phyloP scores from a whole-genome alignment of 2,113 vertebrate genomes.

The Turdus rufiventris region DNA sequence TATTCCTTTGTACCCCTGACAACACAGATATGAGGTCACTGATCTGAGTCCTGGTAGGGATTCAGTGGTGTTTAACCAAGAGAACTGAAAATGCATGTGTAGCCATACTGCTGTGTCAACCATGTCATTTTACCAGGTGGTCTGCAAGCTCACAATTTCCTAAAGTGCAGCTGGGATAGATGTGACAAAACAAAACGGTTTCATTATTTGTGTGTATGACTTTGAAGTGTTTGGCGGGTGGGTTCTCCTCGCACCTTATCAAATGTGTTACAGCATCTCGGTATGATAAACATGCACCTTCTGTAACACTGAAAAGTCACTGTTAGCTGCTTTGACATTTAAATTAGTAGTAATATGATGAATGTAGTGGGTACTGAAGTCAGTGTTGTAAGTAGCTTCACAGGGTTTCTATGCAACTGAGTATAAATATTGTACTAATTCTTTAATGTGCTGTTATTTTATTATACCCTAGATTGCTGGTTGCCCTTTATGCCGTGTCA shows the following conservation, averaged over 20 bases:
- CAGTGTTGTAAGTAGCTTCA: not conserved
- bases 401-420: not conserved
- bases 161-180: not conserved
- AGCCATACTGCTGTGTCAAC: not conserved
- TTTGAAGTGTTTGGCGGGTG: not conserved
- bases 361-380: not conserved
- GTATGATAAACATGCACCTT: not conserved
- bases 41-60: not conserved
- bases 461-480: slow-evolving; percentile 22
- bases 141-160: not conserved
- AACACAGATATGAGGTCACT: not conserved
- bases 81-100: not conserved
- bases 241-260: not conserved
- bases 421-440: slow-evolving; percentile 24
- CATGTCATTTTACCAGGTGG: not conserved
- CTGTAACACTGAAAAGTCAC: not conserved
- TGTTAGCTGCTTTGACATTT: not conserved
- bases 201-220: not conserved
- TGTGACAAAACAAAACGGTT: not conserved
- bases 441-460: slow-evolving; percentile 35
- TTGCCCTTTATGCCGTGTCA: slow-evolving; percentile 30
- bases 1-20: not conserved
- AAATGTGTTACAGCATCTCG: not conserved
- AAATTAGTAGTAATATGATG: not conserved
- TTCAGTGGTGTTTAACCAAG: not conserved